Conservation (phyloP, 2,113 vertebrate species). For the Chionodraco myersi region DNA sequence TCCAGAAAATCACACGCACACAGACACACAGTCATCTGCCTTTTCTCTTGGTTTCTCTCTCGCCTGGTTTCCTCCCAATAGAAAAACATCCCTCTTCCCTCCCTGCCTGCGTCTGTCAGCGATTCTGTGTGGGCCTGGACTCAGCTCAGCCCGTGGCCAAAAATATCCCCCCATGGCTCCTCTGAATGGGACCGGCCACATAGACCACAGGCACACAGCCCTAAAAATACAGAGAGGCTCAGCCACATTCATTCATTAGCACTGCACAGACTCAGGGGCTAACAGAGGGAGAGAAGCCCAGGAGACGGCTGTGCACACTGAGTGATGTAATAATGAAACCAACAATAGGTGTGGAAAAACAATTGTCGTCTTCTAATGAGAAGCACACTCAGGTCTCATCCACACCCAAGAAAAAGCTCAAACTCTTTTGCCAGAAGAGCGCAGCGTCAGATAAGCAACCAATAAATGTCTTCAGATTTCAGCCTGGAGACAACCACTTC, state of each 20-base stretch:
- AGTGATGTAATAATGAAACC: conserved; percentile 44
- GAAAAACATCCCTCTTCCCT: conserved; percentile 80
- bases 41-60: conserved; percentile 66
- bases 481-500: conserved; percentile 55
- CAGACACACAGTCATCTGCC: conserved; percentile 62
- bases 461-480: conserved; percentile 28
- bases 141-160: conserved; percentile 76
- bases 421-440: background rate
- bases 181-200: conserved; percentile 75
- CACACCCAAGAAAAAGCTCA: conserved; percentile 7
- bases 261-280: conserved; percentile 36
- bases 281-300: conserved; percentile 2
- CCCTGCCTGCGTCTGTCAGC: conserved; percentile 76
- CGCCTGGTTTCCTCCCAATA: conserved; percentile 78
- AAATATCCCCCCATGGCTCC: conserved; percentile 80
- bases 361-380: background rate
- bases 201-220: conserved; percentile 78
- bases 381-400: conserved; percentile 11
- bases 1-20: background rate
- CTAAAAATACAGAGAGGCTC: conserved; percentile 76
- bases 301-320: background rate
- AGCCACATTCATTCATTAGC: conserved; percentile 76
- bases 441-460: background rate
- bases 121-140: conserved; percentile 83
- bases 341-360: conserved; percentile 33